These are phyloP conservation scores for Bombus cullumanus DNA, from an alignment of 1,140 invertebrate species.

Conservation along the genomic window DNA sequence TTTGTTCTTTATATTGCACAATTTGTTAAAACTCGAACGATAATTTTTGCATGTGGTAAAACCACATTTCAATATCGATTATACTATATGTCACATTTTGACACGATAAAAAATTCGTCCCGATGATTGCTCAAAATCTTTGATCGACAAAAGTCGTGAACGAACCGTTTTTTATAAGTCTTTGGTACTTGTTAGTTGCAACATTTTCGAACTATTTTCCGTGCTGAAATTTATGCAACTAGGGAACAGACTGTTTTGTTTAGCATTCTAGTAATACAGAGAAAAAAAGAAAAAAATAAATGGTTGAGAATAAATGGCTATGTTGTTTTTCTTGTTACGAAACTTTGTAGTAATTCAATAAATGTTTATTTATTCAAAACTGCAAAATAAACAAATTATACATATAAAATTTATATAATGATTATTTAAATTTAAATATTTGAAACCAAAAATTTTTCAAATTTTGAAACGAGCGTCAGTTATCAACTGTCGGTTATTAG, in stretches of 20 bases:
- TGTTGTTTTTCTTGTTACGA: neutral
- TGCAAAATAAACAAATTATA: neutral
- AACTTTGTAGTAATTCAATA: neutral
- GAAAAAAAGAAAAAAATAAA: slow-evolving; percentile 60
- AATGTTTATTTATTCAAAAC: neutral
- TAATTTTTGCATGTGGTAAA: slow-evolving; percentile 1
- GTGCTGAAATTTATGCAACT: slow-evolving; percentile 47
- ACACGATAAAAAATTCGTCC: slow-evolving; percentile 25
- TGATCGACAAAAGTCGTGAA: slow-evolving; percentile 1
- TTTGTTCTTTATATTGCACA: slow-evolving; percentile 41
- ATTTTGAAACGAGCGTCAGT: neutral
- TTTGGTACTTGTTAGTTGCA: slow-evolving; percentile 35
- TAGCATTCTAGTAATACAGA: slow-evolving; percentile 59
- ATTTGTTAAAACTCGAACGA: slow-evolving; percentile 13
- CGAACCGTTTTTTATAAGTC: slow-evolving; percentile 20
- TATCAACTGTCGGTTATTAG: neutral
- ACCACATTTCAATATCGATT: slow-evolving; percentile 7
- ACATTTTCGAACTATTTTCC: slow-evolving; percentile 42
- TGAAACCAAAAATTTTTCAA: neutral
- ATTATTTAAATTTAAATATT: neutral
- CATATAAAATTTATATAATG: too few species aligned
- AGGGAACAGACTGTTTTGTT: slow-evolving; percentile 57
- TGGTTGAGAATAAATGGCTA: slow-evolving; percentile 53
- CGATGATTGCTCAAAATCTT: slow-evolving; percentile 41
- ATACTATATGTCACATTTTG: neutral